These are phyloP conservation scores for Lepisosteus osseus DNA, from an alignment of 2,113 vertebrate genomes.

Conservation along the genomic window DNA sequence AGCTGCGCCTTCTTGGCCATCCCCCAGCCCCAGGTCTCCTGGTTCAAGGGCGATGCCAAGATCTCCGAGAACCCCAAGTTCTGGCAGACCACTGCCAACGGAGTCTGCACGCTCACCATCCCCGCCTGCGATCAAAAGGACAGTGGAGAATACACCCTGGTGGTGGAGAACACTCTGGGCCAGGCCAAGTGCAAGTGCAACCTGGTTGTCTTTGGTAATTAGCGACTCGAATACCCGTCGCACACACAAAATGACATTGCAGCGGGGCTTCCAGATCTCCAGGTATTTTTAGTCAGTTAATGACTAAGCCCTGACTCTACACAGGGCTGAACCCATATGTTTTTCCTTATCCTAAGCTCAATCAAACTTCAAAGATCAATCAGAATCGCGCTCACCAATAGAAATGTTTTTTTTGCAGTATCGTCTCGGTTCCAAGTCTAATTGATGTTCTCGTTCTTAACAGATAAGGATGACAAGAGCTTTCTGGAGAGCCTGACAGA, in stretches of 20 bases:
- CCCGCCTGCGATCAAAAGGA: slow-evolving; percentile 50
- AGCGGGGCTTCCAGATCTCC: too few relatives aligned
- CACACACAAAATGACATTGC: too few relatives aligned
- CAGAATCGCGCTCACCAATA: too few relatives aligned
- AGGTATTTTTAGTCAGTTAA: too few relatives aligned
- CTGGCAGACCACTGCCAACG: slow-evolving; percentile 51
- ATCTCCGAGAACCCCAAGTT: slow-evolving; percentile 46
- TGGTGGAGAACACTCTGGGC: slow-evolving; percentile 57
- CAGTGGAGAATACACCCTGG: slow-evolving; percentile 42
- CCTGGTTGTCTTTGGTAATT: slow-evolving; percentile 45
- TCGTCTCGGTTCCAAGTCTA: not conserved
- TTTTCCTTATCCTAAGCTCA: too few relatives aligned
- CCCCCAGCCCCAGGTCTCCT: slow-evolving; percentile 42
- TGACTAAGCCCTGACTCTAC: too few relatives aligned
- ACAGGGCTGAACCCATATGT: too few relatives aligned
- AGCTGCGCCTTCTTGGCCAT: slow-evolving; percentile 58
- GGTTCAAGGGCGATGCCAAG: slow-evolving; percentile 41
- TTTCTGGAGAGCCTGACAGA: slow-evolving; percentile 48
- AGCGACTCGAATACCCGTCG: not conserved
- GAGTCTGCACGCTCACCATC: slow-evolving; percentile 49
- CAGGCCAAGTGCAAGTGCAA: slow-evolving; percentile 48
- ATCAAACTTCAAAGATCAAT: too few relatives aligned
- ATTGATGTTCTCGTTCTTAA: slow-evolving; percentile 11
- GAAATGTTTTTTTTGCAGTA: not conserved
- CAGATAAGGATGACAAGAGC: slow-evolving; percentile 60